These are phyloP conservation scores for Norana najaformis DNA, from an alignment of 2,888 invertebrate species.

Conservation along the genomic window DNA sequence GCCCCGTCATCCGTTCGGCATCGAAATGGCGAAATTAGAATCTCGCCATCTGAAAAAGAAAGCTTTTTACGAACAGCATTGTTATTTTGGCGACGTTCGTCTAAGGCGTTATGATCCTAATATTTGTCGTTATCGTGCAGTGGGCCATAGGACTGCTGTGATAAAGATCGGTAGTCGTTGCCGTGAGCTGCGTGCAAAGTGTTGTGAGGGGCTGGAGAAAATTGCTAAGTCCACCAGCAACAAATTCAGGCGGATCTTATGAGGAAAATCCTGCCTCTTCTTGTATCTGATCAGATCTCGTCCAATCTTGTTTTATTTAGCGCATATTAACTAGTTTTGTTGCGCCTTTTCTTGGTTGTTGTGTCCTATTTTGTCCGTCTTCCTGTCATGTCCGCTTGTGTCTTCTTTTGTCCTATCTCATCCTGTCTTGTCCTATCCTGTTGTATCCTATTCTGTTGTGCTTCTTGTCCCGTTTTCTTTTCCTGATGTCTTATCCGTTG, in stretches of 20 bases:
- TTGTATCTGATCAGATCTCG: background rate
- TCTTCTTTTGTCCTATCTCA: too few relatives aligned
- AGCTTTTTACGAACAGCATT: constrained; percentile 5
- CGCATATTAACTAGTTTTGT: background rate
- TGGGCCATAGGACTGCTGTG: background rate
- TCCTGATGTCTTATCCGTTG: too few relatives aligned
- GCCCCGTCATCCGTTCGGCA: background rate
- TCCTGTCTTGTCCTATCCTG: too few relatives aligned
- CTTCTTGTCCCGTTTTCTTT: too few relatives aligned
- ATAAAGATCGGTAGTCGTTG: too few relatives aligned
- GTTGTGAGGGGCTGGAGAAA: background rate
- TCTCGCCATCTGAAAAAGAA: background rate
- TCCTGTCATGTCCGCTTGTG: too few relatives aligned
- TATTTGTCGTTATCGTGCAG: too few relatives aligned
- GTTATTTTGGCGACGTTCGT: background rate
- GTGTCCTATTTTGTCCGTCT: too few relatives aligned
- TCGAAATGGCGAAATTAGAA: constrained; percentile 10
- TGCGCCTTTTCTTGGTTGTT: too few relatives aligned
- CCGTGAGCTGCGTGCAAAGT: too few relatives aligned
- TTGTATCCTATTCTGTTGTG: too few relatives aligned
- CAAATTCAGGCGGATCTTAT: background rate
- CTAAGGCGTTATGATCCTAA: background rate
- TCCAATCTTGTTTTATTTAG: background rate
- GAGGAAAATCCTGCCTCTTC: background rate
- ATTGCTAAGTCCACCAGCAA: background rate